Conservation (phyloP, 2,888 invertebrate species). For the Lucinisca nassula region DNA sequence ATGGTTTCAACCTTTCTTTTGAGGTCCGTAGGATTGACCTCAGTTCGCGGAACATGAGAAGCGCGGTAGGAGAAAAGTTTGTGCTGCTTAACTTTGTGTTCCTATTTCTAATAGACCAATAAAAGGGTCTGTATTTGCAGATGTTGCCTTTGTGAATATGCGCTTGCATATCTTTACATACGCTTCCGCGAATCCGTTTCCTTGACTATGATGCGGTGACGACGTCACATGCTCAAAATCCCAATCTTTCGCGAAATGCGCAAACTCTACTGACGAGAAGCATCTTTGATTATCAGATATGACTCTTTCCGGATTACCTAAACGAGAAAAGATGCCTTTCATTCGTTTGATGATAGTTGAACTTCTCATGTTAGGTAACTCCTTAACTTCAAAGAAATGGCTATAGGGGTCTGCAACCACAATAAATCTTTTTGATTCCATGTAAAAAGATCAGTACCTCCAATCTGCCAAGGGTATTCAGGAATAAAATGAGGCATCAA, state of each 20-base stretch:
- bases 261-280: neutral
- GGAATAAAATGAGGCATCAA: constrained; percentile 46
- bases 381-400: constrained; percentile 43
- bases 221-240: constrained; percentile 9
- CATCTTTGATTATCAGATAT: neutral
- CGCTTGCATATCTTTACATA: constrained; percentile 20
- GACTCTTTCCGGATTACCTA: constrained; percentile 1
- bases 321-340: neutral
- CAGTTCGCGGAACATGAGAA: neutral
- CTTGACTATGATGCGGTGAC: neutral
- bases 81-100: neutral
- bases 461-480: constrained; percentile 52
- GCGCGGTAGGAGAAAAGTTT: neutral
- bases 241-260: neutral
- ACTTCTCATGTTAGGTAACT: neutral
- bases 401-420: constrained; percentile 61
- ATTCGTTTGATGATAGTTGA: neutral
- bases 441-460: constrained; percentile 62
- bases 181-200: neutral
- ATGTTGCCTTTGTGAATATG: constrained; percentile 16
- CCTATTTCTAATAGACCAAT: constrained; percentile 6
- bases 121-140: neutral
- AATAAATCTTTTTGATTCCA: constrained; percentile 50
- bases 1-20: neutral
- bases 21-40: constrained; percentile 11